Evolutionary conservation across 2,888 invertebrate species (phyloP), one percentile per base, ranked within the genome.

Genomic region (Sinohyriopsis cumingii): DNA sequence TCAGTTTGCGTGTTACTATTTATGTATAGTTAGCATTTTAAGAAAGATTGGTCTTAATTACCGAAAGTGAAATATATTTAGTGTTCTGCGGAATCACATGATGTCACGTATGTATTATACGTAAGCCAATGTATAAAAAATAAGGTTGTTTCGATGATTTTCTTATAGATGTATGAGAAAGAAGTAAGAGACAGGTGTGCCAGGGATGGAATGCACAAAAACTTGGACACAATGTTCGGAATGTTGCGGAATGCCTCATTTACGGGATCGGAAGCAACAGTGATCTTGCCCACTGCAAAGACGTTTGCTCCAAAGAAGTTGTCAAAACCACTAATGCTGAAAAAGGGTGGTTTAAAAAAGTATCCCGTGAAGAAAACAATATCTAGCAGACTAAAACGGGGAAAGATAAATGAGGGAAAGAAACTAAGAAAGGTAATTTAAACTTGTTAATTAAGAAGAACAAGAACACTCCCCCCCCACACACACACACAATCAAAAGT

Each of bases 151-250:
- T 20, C 59, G 22, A 56, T 53, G 19, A 60, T 56, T n/a, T 67
- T 65, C 15, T 67, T 68, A 22, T 63, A 76, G 66, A 67, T 71
- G 55, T 85, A 85, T 59, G 85, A 85, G 70, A 79, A 79, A 55
- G 83, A 84, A 60, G 83, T 83, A 0, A 67, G 85, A 22, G 73
- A 73, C 0, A 65, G 82, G 57, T 69, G 74, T 59, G 79, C 71
- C 6, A 55, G n/a, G 18, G 63, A 20, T 6, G 73, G 74, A 20
- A 65, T 85, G 12, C 71, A 80, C 63, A 78, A 79, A 63, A 84
- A 85, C 55, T 61, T 85, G 55, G 75, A 82, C 59, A 75, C 69
- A 0, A 56, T 84, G 59, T 84, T 85, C 66, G 78, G 79, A 1
- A 71, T 73, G 54, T 68, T 84, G 9, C 67, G 79, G 63, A 78